Evolutionary conservation across 1,140 invertebrate species (phyloP), one percentile per base, ranked within the genome.

Genomic region (Eriosoma lanigerum): DNA sequence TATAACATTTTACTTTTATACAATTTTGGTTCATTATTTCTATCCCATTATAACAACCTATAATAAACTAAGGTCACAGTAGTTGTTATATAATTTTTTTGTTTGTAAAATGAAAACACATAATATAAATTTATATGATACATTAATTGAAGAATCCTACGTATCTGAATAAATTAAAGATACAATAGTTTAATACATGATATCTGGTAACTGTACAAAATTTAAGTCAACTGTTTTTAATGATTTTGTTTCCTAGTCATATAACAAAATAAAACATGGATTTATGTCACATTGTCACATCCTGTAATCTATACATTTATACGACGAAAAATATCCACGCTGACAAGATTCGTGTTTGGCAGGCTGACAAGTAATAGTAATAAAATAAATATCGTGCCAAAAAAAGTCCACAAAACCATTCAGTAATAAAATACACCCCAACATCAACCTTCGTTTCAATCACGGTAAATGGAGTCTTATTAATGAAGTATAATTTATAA

Each of bases 341-440:
- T 24, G 21, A 58, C 54, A 21, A 58, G 21, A 58, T 58, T 68
- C 66, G 15, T 68, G 21, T 68, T 68, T 68, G 66, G 66, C 66
- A 68, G 9, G n/a, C 44, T 68, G 66, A 68, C 66, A 68, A 68
- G 12, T 46, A 26, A 68, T 68, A 46, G 44, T 38, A 48, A 68
- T 68, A 68, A 48, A 68, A 48, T 68, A 68, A 24, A 72, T 17
- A 73, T n/a, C 6, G 26, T 54, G 70, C 52, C 50, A 73, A 21
- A 68, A 32, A 54, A n/a, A 54, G 26, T 54, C 70, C 50, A 73
- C 54, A 73, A 73, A 73, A 50, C 26, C 29, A 17, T 73, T 73
- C 50, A 29, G 19, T 32, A 13, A 32, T 73, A 73, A 73, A 73
- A 24, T 32, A 38, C 26, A 72, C 62, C 62, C 62, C n/a, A 6